These are phyloP conservation scores for Tiliacea citrago DNA, from an alignment of 2,888 invertebrate species.

Conservation along the genomic window DNA sequence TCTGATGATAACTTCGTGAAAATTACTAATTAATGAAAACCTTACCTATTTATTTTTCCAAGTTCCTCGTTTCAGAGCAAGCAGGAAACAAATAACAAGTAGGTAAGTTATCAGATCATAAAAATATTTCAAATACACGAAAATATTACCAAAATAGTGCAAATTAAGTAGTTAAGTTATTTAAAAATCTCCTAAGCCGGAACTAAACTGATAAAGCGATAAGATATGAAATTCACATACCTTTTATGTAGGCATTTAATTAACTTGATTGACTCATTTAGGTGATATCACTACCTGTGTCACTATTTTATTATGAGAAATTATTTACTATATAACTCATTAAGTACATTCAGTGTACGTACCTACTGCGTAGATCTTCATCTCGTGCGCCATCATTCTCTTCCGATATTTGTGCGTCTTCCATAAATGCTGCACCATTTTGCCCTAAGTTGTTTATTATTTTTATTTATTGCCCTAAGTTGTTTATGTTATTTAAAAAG, in stretches of 20 bases:
- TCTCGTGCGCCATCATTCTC: slow-evolving; percentile 11
- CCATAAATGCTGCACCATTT: slow-evolving; percentile 47
- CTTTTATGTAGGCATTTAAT: background rate
- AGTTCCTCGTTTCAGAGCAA: slow-evolving; percentile 2
- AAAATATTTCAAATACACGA: background rate
- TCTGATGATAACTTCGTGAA: background rate
- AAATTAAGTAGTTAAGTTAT: too few relatives aligned
- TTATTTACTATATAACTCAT: slow-evolving; percentile 27
- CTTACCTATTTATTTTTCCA: slow-evolving; percentile 6
- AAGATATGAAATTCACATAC: slow-evolving; percentile 19
- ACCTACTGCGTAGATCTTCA: slow-evolving; percentile 30
- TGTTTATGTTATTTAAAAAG: background rate
- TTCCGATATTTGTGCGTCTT: slow-evolving; percentile 51
- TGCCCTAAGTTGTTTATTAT: slow-evolving; percentile 8
- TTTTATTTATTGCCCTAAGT: slow-evolving; percentile 7
- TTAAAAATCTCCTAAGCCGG: background rate
- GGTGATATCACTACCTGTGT: slow-evolving; percentile 44
- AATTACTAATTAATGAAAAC: background rate
- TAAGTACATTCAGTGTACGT: slow-evolving; percentile 17
- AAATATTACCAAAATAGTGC: too few relatives aligned
- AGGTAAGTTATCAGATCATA: background rate
- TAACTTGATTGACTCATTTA: slow-evolving; percentile 40
- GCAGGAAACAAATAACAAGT: slow-evolving; percentile 10
- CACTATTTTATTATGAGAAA: slow-evolving; percentile 20
- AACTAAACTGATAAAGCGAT: slow-evolving; percentile 24